phyloP scores from a whole-genome alignment of 2,113 vertebrate genomes.

The Scophthalmus maximus region DNA sequence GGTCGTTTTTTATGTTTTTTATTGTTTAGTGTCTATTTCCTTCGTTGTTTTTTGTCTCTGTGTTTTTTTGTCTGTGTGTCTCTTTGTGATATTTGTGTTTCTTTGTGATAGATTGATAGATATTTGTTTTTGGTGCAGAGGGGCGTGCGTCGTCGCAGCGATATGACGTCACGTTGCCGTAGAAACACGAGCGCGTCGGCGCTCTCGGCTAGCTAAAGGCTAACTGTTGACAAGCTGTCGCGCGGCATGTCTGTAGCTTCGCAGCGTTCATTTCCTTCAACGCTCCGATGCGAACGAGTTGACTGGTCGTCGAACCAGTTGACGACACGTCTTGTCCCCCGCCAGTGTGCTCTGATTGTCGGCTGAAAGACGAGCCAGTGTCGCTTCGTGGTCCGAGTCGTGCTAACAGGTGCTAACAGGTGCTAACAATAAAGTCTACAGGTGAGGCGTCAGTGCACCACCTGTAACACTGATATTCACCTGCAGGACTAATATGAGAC shows the following conservation, averaged over 20 bases:
- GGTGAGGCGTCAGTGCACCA: too few relatives aligned
- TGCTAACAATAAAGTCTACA: neutral
- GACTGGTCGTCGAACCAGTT: neutral
- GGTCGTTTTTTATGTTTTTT: too few relatives aligned
- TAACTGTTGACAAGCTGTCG: neutral
- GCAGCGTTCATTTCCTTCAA: neutral
- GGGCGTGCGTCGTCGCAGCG: neutral
- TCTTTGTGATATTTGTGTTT: neutral
- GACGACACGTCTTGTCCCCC: neutral
- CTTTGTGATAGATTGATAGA: neutral
- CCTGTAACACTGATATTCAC: too few relatives aligned
- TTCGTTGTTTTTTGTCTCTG: too few relatives aligned
- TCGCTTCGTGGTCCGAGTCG: neutral
- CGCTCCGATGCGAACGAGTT: fast-evolving
- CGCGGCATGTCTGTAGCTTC: fast-evolving
- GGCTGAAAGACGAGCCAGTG: neutral
- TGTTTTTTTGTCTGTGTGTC: too few relatives aligned
- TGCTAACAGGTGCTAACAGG: slow-evolving; percentile 5
- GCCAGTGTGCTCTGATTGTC: neutral
- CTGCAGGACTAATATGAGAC: too few relatives aligned
- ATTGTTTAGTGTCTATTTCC: too few relatives aligned
- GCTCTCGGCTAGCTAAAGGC: neutral
- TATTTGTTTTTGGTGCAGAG: slow-evolving; percentile 29
- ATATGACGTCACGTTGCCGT: slow-evolving; percentile 58
- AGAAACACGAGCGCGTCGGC: slow-evolving; percentile 47